phyloP scores from a whole-genome alignment of 2,113 vertebrate genomes.

The Pterocles burchelli region DNA sequence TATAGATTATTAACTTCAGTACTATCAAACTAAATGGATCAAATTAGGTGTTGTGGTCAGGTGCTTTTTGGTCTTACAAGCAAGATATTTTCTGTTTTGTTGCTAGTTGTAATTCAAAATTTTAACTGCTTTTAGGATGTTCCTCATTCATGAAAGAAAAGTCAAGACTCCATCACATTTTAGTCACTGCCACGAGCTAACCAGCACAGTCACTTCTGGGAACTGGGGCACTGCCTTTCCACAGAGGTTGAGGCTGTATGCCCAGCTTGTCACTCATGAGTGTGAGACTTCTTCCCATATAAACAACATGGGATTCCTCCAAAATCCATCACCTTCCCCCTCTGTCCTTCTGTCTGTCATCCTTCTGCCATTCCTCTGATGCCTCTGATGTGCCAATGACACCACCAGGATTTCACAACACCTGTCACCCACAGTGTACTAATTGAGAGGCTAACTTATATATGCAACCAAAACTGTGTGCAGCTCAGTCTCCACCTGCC shows the following conservation, averaged over 20 bases:
- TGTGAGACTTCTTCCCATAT: not conserved
- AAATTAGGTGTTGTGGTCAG: not conserved
- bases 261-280: not conserved
- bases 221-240: accelerated
- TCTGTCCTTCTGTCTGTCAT: too few relatives aligned
- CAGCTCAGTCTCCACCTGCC: not conserved
- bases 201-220: not conserved
- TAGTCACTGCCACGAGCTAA: not conserved
- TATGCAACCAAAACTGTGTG: not conserved
- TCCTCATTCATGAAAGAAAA: not conserved
- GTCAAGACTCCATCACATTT: not conserved
- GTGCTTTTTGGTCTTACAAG: not conserved
- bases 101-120: not conserved
- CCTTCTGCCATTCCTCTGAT: not conserved
- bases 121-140: not conserved
- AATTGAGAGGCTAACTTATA: not conserved
- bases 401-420: not conserved
- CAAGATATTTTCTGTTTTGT: not conserved
- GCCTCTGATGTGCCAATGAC: not conserved
- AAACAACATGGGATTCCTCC: not conserved
- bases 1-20: not conserved
- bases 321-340: not conserved
- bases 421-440: not conserved
- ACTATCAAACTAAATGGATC: not conserved
- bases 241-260: not conserved